Evolutionary conservation across 2,113 vertebrate genomes (phyloP), one percentile per base, ranked within the genome.

Genomic region (Xiphorhynchus elegans): DNA sequence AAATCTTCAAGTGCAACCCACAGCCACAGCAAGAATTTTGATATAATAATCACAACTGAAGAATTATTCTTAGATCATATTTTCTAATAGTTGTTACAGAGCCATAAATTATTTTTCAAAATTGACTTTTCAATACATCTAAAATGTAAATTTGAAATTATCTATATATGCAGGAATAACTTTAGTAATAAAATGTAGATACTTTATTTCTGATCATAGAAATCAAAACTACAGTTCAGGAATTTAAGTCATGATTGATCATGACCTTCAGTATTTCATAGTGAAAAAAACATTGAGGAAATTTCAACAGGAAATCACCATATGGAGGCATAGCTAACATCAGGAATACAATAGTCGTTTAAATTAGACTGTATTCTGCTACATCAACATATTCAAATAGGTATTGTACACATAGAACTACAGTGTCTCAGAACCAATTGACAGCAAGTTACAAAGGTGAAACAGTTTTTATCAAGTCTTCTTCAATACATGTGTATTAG

Each of bases 71-170:
- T 92, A 73, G 53, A 62, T 79, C 17, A 2, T 60, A 60, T 49
- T 87, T 92, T 87, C 44, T 89, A 91, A 78, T 59, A 20, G 31
- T 13, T 68, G 49, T n/a, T 82, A 64, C 9, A 78, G 14, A 92
- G n/a, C 42, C 31, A 74, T 91, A 89, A 49, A 80, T 85, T 89
- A 60, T 70, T 91, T 91, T 82, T 83, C 78, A 28, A 70, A 87
- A 55, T 42, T 87, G 50, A 3, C 79, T 63, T 77, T 90, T 96
- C 46, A 76, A 10, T 56, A 26, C 26, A 42, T 62, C 17, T 52
- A 37, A 93, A 87, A 74, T 47, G 20, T 87, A 52, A 46, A 94
- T 73, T 25, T 87, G 40, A 79, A 92, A 84, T 75, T 9, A 83
- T 62, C 40, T 73, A 5, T 50, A 73, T 70, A 44, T 62, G 33